Evolutionary conservation across 2,797 vertebrate species (phyloP).

Genomic region (Enoplosus armatus): DNA sequence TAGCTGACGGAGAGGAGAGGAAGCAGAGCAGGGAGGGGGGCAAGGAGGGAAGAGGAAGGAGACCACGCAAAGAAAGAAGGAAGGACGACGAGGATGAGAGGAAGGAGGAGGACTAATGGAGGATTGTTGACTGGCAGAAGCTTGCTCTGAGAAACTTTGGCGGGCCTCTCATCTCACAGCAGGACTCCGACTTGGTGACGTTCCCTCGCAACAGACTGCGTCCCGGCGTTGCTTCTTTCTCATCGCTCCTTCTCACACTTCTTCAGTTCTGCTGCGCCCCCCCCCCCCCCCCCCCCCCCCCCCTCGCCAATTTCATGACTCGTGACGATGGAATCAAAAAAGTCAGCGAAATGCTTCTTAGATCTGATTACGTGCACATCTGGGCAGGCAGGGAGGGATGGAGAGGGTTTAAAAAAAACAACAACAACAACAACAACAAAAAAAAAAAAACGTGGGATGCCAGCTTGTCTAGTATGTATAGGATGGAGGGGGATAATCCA

Average conservation of each 20-base stretch:
- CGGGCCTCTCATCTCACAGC: slow-evolving; percentile 53
- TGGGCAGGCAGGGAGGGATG: slow-evolving; percentile 31
- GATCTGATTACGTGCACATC: slow-evolving; percentile 53
- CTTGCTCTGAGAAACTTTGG: slow-evolving; percentile 33
- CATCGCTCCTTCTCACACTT: slow-evolving; percentile 42
- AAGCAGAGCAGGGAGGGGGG: slow-evolving; percentile 31
- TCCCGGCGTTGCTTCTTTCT: slow-evolving; percentile 54
- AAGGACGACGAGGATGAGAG: not conserved
- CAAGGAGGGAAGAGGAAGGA: slow-evolving; percentile 28
- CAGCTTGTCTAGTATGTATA: slow-evolving; percentile 38
- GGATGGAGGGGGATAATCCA: not conserved
- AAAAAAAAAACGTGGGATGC: slow-evolving; percentile 11
- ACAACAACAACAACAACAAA: not conserved
- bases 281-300: too few species aligned
- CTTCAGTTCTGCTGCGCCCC: slow-evolving; percentile 51
- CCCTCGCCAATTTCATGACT: slow-evolving; percentile 42
- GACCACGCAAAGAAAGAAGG: not conserved
- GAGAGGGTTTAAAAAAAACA: slow-evolving; percentile 6
- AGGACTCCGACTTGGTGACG: slow-evolving; percentile 39
- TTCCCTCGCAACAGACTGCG: slow-evolving; percentile 38
- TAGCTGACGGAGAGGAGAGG: slow-evolving; percentile 58
- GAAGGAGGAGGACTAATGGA: not conserved
- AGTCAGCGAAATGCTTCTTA: slow-evolving; percentile 51
- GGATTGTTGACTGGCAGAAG: slow-evolving; percentile 39
- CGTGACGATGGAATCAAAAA: slow-evolving; percentile 29